These are phyloP conservation scores for Carlito syrichta DNA, from an alignment of 2,113 vertebrate species.

Conservation along the genomic window DNA sequence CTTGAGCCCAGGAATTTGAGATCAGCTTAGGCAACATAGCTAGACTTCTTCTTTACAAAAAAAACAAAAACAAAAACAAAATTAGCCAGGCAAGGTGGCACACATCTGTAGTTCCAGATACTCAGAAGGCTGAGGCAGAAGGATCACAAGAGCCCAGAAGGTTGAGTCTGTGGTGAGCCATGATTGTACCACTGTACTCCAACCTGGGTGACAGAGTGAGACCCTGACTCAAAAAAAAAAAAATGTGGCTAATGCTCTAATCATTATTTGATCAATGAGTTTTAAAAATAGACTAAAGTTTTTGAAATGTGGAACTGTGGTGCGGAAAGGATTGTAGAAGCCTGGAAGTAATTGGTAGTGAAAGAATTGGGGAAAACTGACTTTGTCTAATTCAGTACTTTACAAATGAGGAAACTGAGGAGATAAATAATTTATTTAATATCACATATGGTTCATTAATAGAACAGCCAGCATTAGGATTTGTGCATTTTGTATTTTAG, in stretches of 20 bases:
- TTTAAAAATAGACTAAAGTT: neutral
- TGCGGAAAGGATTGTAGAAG: neutral
- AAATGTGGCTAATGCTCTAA: neutral
- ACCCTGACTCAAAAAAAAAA: too few species aligned
- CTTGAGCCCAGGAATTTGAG: too few species aligned
- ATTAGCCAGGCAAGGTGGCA: too few species aligned
- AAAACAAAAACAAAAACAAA: too few species aligned
- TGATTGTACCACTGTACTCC: too few species aligned
- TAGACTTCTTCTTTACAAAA: too few species aligned
- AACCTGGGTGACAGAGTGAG: too few species aligned
- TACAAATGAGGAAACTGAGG: neutral
- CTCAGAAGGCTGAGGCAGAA: too few species aligned
- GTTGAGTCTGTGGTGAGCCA: too few species aligned
- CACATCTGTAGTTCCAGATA: too few species aligned
- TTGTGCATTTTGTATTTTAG: neutral
- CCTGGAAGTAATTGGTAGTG: neutral
- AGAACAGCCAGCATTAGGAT: neutral
- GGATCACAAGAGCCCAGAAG: too few species aligned
- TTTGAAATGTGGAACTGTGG: neutral
- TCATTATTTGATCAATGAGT: neutral
- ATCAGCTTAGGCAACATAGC: too few species aligned
- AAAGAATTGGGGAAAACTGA: neutral
- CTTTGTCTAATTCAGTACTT: neutral
- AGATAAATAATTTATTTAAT: neutral
- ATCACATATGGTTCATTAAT: neutral